These are phyloP conservation scores for Chelonus insularis DNA, from an alignment of 1,140 invertebrate genomes.

Conservation along the genomic window DNA sequence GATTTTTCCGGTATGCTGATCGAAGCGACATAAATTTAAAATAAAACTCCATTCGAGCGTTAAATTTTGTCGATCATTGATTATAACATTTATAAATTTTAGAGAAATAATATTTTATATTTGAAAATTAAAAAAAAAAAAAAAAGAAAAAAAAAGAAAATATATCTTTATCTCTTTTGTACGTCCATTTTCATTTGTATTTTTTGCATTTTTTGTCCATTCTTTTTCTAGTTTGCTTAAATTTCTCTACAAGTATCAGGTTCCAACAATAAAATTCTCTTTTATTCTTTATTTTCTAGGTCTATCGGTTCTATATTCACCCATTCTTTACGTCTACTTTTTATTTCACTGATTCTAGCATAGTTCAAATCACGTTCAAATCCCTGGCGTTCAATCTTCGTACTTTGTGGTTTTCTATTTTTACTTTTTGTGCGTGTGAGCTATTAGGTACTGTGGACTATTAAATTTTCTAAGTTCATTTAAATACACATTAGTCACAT, in stretches of 20 bases:
- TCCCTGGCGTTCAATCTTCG: conserved; percentile 16
- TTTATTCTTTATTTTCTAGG: not conserved
- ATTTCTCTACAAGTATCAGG: conserved; percentile 5
- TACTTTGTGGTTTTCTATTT: conserved; percentile 11
- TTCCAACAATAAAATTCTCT: conserved; percentile 8
- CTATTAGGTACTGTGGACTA: too few species aligned
- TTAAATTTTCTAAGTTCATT: too few species aligned
- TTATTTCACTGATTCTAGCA: not conserved
- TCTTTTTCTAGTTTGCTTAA: not conserved
- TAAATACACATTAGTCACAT: too few species aligned
- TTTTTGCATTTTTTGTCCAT: not conserved
- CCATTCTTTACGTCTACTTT: not conserved
- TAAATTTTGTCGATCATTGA: too few species aligned
- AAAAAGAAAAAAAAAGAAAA: too few species aligned
- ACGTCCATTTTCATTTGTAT: not conserved
- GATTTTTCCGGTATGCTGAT: too few species aligned
- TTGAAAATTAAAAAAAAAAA: too few species aligned
- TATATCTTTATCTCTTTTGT: too few species aligned
- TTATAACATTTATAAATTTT: too few species aligned
- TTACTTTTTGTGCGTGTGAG: not conserved
- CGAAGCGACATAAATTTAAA: too few species aligned
- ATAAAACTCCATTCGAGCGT: too few species aligned
- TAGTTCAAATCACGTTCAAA: conserved; percentile 6
- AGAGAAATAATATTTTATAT: too few species aligned
- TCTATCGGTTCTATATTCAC: not conserved